Conservation (phyloP, 2,113 vertebrate species). For the Helogale parvula region DNA sequence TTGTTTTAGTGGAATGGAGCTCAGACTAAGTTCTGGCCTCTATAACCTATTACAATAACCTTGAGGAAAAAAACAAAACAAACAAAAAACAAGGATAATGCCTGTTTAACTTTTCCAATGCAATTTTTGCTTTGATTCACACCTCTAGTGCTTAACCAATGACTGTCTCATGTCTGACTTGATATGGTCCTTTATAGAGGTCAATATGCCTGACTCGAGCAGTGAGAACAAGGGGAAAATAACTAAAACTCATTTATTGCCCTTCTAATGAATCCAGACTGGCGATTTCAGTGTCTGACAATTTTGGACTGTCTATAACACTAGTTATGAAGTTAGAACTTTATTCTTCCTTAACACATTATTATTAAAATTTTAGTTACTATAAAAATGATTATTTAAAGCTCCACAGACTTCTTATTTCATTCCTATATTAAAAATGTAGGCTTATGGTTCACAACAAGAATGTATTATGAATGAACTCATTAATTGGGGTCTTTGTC, state of each 20-base stretch:
- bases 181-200: neutral
- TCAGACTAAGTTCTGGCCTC: neutral
- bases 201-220: neutral
- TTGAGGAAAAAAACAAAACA: neutral
- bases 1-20: neutral
- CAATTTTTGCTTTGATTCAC: neutral
- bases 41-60: neutral
- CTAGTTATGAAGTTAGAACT: neutral
- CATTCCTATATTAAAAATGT: neutral
- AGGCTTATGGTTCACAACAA: neutral
- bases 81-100: too few relatives aligned
- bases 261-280: neutral
- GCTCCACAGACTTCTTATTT: neutral
- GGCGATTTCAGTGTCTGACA: neutral
- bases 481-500: constrained; percentile 33
- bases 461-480: neutral
- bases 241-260: neutral
- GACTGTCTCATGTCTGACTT: neutral
- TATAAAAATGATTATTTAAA: neutral
- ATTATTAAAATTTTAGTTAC: neutral
- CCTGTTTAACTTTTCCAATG: neutral
- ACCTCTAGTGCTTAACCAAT: neutral
- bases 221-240: neutral
- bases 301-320: neutral
- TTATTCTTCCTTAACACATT: neutral